A percentile compares a stretch with the other conserved stretches of the same genome.
phyloP scores from a whole-genome alignment of 2,797 vertebrate genomes.

The Thaleichthys pacificus region DNA sequence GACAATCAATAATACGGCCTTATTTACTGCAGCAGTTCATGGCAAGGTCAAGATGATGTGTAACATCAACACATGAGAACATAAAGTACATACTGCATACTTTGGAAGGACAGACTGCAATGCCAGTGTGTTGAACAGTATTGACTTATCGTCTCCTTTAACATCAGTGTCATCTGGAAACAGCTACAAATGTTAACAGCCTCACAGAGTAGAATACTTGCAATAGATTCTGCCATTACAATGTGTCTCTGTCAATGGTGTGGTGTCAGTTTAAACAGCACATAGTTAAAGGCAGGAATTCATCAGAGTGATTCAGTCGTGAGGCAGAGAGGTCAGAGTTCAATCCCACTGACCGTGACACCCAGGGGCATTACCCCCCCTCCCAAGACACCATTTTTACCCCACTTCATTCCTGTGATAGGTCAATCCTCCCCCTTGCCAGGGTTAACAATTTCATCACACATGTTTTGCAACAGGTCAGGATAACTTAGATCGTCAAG shows the following conservation, averaged over 20 bases:
- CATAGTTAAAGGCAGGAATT: not conserved
- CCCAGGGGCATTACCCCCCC: not conserved
- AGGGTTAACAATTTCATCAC: too few species aligned
- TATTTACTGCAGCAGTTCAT: not conserved
- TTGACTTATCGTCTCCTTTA: not conserved
- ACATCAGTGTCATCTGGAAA: not conserved
- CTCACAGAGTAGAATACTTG: not conserved
- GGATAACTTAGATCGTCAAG: too few species aligned
- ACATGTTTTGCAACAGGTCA: too few species aligned
- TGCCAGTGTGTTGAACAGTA: not conserved
- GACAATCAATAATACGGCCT: not conserved
- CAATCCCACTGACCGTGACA: not conserved
- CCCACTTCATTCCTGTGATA: too few species aligned
- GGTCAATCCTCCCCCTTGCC: too few species aligned
- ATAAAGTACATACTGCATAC: not conserved
- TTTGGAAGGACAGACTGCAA: not conserved
- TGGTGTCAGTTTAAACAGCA: not conserved
- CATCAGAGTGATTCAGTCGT: not conserved
- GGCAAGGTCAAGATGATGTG: not conserved
- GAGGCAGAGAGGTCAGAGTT: not conserved
- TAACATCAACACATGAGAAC: not conserved
- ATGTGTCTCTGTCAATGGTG: not conserved
- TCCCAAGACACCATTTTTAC: not conserved
- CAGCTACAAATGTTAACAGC: not conserved
- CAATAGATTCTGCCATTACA: not conserved